Base-by-base conservation (phyloP, 2,888 invertebrate species). In the Apotomis betuletana region DNA sequence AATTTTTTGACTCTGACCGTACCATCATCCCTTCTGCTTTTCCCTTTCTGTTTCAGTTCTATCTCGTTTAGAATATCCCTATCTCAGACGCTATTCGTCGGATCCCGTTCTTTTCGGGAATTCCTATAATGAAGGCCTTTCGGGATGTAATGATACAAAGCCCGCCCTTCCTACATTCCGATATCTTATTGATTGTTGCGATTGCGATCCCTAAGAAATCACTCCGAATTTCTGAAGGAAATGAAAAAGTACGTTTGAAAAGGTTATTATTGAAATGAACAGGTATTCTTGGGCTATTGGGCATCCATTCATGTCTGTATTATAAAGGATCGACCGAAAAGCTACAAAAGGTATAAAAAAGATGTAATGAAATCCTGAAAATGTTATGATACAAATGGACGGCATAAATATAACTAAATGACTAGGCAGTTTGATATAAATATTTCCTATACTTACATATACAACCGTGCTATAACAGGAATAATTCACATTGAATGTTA, bases 91-190 rank as follows among this genome's bases (percentile, higher is more conserved):
- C 12, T 36, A 55, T 63, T 65, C 38, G 54, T 38, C 57, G 57
- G 61, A 70, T 70, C 61, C 71, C 67, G 67, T 51, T 71, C 64
- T 55, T 70, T 70, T 62, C 57, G 71, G 44, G 61, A 61, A 61
- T 71, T 59, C 38, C 58, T 63, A 63, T 72, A 72, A 72, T 63
- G 72, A 72, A 72, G 67, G 62, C 67, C 36, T 72, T 72, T 67
- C 62, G 6, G 52, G 10, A 62, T 67, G 63, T 68, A 72, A 72
- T 58, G 67, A 72, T 59, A 72, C 68, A 68, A 68, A 72, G 62
- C 67, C 69, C 44, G 36, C 46, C 13, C 13, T 6, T 36, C 51
- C 6, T 59, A 64, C 61, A 46, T 65, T 65, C n/a, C n/a, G 70
- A 70, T 60, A 70, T 61, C 60, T 36, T 55, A 61, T 61, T 67